A percentile compares a stretch with the other conserved stretches of the same genome.
These are phyloP conservation scores for Capitulum mitella DNA, from an alignment of 2,888 invertebrate species.

Conservation along the genomic window DNA sequence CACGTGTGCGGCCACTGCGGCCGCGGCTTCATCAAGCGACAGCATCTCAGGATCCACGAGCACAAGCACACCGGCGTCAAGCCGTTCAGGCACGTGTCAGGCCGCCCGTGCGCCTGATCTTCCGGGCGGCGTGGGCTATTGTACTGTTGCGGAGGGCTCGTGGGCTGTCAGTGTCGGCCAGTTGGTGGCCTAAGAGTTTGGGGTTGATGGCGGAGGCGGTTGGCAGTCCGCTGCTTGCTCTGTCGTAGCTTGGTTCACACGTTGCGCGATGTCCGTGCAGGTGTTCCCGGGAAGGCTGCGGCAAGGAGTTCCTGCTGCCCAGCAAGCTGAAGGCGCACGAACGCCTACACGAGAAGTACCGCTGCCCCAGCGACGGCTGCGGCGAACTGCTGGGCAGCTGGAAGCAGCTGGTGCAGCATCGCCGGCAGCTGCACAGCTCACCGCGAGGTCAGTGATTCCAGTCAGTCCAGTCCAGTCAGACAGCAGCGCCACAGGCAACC, in stretches of 20 bases:
- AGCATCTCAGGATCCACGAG: background rate
- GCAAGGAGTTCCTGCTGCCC: background rate
- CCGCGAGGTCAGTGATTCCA: too few species aligned
- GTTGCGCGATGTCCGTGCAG: background rate
- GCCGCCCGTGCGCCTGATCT: too few species aligned
- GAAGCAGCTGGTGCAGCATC: conserved; percentile 6
- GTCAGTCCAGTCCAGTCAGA: too few species aligned
- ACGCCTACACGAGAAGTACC: background rate
- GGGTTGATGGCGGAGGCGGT: too few species aligned
- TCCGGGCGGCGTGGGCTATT: too few species aligned
- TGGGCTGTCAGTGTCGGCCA: too few species aligned
- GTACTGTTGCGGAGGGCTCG: too few species aligned
- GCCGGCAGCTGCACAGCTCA: background rate
- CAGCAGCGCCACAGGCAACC: too few species aligned
- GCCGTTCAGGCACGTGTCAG: too few species aligned
- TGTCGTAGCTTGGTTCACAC: background rate
- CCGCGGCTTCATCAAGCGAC: background rate
- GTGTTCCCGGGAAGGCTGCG: background rate
- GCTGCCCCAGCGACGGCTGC: background rate
- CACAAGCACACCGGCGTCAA: background rate
- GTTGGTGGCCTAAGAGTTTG: too few species aligned
- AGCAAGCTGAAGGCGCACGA: background rate
- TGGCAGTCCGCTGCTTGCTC: background rate
- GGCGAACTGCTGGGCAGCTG: background rate
- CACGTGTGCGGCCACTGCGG: background rate